phyloP scores from a whole-genome alignment of 2,113 vertebrate species.

The Sceloporus undulatus region DNA sequence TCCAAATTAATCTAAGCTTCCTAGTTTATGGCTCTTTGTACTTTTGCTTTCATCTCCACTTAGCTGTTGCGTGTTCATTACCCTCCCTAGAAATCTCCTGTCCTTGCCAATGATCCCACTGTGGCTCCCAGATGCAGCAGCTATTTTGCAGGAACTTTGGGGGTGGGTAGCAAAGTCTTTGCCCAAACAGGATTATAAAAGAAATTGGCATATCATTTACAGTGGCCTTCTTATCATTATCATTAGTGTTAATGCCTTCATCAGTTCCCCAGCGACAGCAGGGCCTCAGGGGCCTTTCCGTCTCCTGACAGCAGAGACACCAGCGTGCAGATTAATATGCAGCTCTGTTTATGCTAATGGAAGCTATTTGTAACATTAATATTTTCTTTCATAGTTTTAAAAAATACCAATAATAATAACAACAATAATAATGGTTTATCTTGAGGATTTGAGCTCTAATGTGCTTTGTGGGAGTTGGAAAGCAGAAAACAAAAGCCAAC shows the following conservation, averaged over 20 bases:
- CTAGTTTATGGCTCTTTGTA: constrained; percentile 21
- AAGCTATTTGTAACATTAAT: constrained; percentile 81
- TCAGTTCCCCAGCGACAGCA: constrained; percentile 75
- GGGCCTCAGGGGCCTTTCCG: constrained; percentile 75
- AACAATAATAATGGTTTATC: constrained; percentile 78
- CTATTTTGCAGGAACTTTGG: constrained; percentile 51
- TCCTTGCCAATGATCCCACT: constrained; percentile 2
- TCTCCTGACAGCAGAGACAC: constrained; percentile 75
- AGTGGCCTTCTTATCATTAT: constrained; percentile 70
- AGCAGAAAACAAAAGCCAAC: constrained; percentile 58
- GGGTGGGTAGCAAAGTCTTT: constrained; percentile 54
- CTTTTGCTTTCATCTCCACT: constrained; percentile 25
- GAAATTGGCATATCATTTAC: constrained; percentile 69
- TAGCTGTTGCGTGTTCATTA: constrained; percentile 26
- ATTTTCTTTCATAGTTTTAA: constrained; percentile 80
- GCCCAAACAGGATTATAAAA: constrained; percentile 60
- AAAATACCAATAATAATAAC: constrained; percentile 65
- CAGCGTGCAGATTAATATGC: constrained; percentile 78
- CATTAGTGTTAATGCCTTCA: constrained; percentile 71
- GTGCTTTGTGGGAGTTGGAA: constrained; percentile 63
- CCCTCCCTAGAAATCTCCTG: not conserved
- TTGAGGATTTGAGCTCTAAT: constrained; percentile 79
- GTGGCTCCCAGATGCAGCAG: constrained; percentile 28
- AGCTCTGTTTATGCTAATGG: constrained; percentile 74
- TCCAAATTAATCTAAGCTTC: not conserved